Evolutionary conservation across 2,888 invertebrate species (phyloP).

Genomic region (Sabellastarte sp.): DNA sequence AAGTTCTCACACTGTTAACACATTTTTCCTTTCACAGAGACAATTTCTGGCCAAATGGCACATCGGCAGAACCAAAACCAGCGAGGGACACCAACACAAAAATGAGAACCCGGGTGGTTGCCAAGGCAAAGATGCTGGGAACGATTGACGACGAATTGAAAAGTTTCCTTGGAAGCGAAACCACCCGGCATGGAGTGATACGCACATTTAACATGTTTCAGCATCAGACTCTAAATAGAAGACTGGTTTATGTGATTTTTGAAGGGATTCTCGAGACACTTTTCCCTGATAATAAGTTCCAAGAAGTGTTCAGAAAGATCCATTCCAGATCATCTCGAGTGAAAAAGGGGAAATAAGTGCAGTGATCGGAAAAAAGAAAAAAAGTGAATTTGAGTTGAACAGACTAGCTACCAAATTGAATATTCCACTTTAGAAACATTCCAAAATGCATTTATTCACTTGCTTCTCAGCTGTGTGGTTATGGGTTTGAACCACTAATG

Average conservation of each 20-base stretch:
- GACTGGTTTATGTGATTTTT: slow-evolving; percentile 78
- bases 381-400: no score
- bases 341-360: no score
- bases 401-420: no score
- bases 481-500: no score
- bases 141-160: slow-evolving; percentile 74
- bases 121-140: slow-evolving; percentile 80
- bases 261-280: slow-evolving; percentile 78
- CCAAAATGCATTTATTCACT: no score
- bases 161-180: slow-evolving; percentile 85
- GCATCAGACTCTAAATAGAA: slow-evolving; percentile 78
- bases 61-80: slow-evolving; percentile 63
- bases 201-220: slow-evolving; percentile 87
- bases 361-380: no score
- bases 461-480: no score
- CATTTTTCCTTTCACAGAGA: slow-evolving; percentile 58
- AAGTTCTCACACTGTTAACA: no score
- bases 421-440: no score
- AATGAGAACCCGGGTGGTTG: slow-evolving; percentile 79
- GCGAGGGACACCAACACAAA: slow-evolving; percentile 66
- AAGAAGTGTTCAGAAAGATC: slow-evolving; percentile 71
- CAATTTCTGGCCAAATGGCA: slow-evolving; percentile 66
- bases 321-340: slow-evolving; percentile 64
- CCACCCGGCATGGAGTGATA: slow-evolving; percentile 77
- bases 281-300: slow-evolving; percentile 78